Base-by-base conservation (phyloP, 2,888 invertebrate species). In the Panorpa germanica region DNA sequence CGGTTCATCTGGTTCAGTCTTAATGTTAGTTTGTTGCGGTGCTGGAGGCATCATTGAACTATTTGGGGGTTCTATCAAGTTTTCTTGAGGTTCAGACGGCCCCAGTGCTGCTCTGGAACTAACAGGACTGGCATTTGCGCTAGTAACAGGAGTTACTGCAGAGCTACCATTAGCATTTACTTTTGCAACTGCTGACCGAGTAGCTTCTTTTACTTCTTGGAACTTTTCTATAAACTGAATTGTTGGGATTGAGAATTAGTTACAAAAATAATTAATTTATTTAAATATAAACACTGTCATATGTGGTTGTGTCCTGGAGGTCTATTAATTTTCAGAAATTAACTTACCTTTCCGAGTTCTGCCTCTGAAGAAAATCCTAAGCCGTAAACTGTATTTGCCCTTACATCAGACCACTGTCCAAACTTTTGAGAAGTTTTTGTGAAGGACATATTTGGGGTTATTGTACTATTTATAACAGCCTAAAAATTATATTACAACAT, bases 381-480 rank as follows among this genome's bases (percentile, higher is more conserved):
- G 1, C 95, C 95, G 53, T 95, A 95, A 7, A 95, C 91, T 0
- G 91, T 93, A 56, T 93, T 93, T 25, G 93, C 93, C 37, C 93
- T 64, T 23, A 90, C 81, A 59, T 96, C 96, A 40, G 91, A 90
- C 95, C 95, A 96, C 55, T 96, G 96, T 2, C 95, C 95, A 59
- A 96, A 96, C 59, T 96, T 96, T 57, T 95, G 95, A 6, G 95
- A 95, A 4, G 95, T 96, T 57, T 95, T 96, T 27, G 95, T 95
- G 53, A 96, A 95, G 24, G 86, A 88, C 95, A 96, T 95, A 50
- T 82, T 88, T 5, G 91, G 85, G 30, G 91, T 91, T 43, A 96
- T 88, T 25, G 93, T 95, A 52, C 91, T 93, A 62, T 96, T 96
- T 48, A 96, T 93, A 39, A 96, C 88, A 43, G 93, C 91, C 76